Base-by-base conservation (phyloP, 64 coral and sea anemone genomes). In the Montipora cactus region DNA sequence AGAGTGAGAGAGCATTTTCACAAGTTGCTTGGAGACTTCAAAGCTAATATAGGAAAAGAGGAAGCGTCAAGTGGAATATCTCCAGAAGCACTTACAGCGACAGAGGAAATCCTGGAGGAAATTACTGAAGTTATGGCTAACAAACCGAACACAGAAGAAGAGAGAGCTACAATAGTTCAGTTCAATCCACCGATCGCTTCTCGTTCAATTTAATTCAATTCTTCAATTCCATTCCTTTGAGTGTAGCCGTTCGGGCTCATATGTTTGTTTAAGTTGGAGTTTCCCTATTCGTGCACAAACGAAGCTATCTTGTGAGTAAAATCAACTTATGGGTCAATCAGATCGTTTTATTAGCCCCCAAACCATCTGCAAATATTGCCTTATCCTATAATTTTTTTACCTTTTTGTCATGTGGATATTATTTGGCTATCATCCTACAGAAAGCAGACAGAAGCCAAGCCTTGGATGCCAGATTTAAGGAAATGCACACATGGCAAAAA, bases 31-130 rank as follows among this genome's bases (percentile, higher is more conserved):
- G 59, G 6, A 5, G 52, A 55, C 52, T 93, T 79, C 49, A 93
- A 80, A 69, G 87, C 49, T 52, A 93, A 88, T 55, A 88, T 78
- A 44, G 59, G 45, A 55, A 79, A 53, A 22, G 91, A 93, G 71
- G 74, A 87, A 93, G 87, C 76, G 44, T 28, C 91, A 49, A 78
- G 70, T 53, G 83, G 91, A 67, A 93, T 88, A 53, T 78, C 75
- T 79, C 75, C 91, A 93, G 53, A 93, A 59, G 83, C 91, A 67
- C 91, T 77, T n/a, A 79, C 76, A 77, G 83, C 77, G 70, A 88
- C 61, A 16, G 80, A 93, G 23, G 28, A 64, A 45, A 64, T 77
- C 22, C 53, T 75, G 9, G 91, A 76, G 13, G 69, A 87, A 59
- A 92, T 92, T 44, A 71, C 77, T 75, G 91, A 76, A 76, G 20